Evolutionary conservation across 2,888 invertebrate species (phyloP).

Genomic region (Drosophila neutralis): DNA sequence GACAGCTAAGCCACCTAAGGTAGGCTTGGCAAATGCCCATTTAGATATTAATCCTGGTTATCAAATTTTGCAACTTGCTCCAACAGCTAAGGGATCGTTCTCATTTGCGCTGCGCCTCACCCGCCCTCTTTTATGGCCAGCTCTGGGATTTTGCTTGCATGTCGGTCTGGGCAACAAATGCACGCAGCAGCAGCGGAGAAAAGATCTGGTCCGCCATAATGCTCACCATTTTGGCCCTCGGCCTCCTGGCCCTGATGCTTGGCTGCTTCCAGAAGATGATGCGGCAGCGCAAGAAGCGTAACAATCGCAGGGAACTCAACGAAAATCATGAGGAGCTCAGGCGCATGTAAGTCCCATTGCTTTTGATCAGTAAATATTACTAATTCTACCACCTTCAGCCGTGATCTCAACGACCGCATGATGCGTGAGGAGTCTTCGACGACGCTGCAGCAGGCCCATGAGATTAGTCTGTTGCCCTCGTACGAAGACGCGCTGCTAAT

Average conservation of each 20-base stretch:
- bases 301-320: constrained; percentile 85
- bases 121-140: constrained; percentile 87
- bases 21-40: constrained; percentile 27
- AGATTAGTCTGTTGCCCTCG: constrained; percentile 90
- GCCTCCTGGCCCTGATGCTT: constrained; percentile 57
- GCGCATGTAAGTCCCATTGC: constrained; percentile 77
- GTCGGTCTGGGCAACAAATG: constrained; percentile 87
- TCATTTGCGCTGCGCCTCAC: constrained; percentile 88
- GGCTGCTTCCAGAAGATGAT: constrained; percentile 85
- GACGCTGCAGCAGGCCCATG: constrained; percentile 88
- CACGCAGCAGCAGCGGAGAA: constrained; percentile 83
- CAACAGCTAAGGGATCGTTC: constrained; percentile 81
- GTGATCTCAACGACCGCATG: constrained; percentile 86
- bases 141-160: constrained; percentile 90
- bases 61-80: background rate
- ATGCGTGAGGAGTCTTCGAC: constrained; percentile 86
- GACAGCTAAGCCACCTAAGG: constrained; percentile 86
- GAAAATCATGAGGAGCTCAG: constrained; percentile 84
- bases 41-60: background rate
- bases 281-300: constrained; percentile 85
- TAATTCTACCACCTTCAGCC: constrained; percentile 58
- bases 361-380: background rate
- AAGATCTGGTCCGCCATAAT: constrained; percentile 87
- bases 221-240: constrained; percentile 83
- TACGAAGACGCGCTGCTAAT: constrained; percentile 92